These are phyloP conservation scores for Smutsia gigantea DNA, from an alignment of 2,797 vertebrate species.

Conservation along the genomic window DNA sequence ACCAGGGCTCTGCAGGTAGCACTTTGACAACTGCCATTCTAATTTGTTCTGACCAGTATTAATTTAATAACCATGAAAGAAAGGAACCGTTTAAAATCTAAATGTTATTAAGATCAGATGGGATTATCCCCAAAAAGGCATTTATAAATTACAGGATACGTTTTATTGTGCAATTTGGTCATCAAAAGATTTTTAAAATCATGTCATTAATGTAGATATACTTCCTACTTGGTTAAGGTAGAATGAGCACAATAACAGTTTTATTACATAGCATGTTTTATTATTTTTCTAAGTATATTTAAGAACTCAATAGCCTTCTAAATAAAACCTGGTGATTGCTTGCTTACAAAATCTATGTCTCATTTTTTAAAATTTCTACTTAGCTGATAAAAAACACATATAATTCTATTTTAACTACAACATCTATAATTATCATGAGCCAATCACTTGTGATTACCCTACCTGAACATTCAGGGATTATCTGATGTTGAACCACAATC, in stretches of 20 bases:
- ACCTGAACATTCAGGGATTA: slow-evolving; percentile 64
- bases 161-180: slow-evolving; percentile 27
- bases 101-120: neutral
- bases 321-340: slow-evolving; percentile 30
- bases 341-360: slow-evolving; percentile 8
- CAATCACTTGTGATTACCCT: slow-evolving; percentile 7
- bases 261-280: slow-evolving; percentile 11
- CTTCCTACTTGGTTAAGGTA: neutral
- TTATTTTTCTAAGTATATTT: slow-evolving; percentile 31
- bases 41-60: neutral
- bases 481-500: slow-evolving; percentile 38
- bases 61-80: neutral
- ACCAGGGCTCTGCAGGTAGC: neutral
- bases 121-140: neutral
- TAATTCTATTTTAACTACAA: slow-evolving; percentile 33
- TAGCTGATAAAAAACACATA: slow-evolving; percentile 1
- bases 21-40: neutral
- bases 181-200: slow-evolving; percentile 27
- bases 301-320: slow-evolving; percentile 26
- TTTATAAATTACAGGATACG: slow-evolving; percentile 1
- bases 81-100: neutral
- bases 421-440: neutral
- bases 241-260: slow-evolving; percentile 44
- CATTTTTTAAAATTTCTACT: slow-evolving; percentile 23
- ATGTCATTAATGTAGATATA: neutral